Base-by-base conservation (phyloP, 2,888 invertebrate species). In the Nymphalis c-album region DNA sequence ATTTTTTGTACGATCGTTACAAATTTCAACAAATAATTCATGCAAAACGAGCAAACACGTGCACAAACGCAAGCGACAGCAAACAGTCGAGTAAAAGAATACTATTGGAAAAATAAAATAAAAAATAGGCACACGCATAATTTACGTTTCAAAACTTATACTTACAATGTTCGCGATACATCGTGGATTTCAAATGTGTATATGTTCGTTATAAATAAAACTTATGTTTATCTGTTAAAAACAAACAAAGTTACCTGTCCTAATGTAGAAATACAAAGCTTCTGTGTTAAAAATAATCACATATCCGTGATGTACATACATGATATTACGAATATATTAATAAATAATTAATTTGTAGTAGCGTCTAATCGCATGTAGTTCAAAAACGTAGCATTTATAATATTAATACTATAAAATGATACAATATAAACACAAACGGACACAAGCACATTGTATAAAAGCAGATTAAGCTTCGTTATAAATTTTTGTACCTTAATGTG, bases 11-110 rank as follows among this genome's bases (percentile, higher is more conserved):
- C 26, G 26, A 53, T 26, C 26, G 26, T 26, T 31, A 48, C 40
- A 35, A 60, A 64, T 2, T 13, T 51, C 18, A 16, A 63, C 20
- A 67, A 31, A 48, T 46, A 45, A 16, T 57, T 26, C 68, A 68
- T 68, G 68, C 68, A 68, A 55, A 46, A 57, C 17, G 47, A 57
- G 16, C 55, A 68, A 59, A 67, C 47, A 68, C 68, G 60, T 64
- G 68, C 60, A 53, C 68, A 64, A 53, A 47, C 60, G 47, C 68
- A 77, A 51, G 71, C 72, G 58, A 16, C 57, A 68, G 55, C 69
- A 63, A 71, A 40, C 66, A 62, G 48, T 64, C 71, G 65, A 71
- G 65, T 17, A 40, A 8, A 57, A 17, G 31, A 17, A 55, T 3
- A 57, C 10, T 13, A 35, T 13, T 40, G 10, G 13, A 17, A n/a